phyloP scores from a whole-genome alignment of 2,113 vertebrate genomes.

The Desmodus rotundus region DNA sequence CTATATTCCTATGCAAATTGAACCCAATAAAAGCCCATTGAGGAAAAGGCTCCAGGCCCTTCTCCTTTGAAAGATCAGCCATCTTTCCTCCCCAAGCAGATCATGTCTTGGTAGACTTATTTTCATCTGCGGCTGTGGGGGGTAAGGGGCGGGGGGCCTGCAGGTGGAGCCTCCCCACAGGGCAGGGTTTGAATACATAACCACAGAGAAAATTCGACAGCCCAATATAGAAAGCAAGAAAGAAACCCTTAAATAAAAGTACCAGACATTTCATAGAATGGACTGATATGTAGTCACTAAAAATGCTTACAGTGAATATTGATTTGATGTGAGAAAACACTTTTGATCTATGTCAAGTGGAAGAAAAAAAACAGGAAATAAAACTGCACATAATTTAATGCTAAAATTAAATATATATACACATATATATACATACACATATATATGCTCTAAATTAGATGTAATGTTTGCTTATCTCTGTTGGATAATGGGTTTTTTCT shows the following conservation, averaged over 20 bases:
- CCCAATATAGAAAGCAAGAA: not conserved
- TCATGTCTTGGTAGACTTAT: too few species aligned
- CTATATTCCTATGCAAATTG: too few species aligned
- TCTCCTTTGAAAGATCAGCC: too few species aligned
- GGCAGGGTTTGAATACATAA: not conserved
- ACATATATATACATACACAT: not conserved
- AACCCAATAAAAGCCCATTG: too few species aligned
- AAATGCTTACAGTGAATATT: not conserved
- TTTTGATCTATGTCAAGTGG: not conserved
- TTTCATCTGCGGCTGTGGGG: too few species aligned
- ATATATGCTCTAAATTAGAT: not conserved
- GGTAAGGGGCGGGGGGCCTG: too few species aligned
- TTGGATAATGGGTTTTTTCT: slow-evolving; percentile 8
- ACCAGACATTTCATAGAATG: not conserved
- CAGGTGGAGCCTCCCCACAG: too few species aligned
- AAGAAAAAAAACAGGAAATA: not conserved
- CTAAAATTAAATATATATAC: not conserved
- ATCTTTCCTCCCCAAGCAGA: too few species aligned
- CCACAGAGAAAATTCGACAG: not conserved
- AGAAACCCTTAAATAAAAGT: not conserved
- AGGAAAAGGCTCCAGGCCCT: too few species aligned
- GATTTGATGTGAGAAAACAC: not conserved
- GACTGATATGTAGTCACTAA: not conserved
- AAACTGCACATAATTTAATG: not conserved
- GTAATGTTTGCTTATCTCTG: not conserved